phyloP scores from a whole-genome alignment of 2,888 invertebrate genomes.

The Notodonta ziczac region DNA sequence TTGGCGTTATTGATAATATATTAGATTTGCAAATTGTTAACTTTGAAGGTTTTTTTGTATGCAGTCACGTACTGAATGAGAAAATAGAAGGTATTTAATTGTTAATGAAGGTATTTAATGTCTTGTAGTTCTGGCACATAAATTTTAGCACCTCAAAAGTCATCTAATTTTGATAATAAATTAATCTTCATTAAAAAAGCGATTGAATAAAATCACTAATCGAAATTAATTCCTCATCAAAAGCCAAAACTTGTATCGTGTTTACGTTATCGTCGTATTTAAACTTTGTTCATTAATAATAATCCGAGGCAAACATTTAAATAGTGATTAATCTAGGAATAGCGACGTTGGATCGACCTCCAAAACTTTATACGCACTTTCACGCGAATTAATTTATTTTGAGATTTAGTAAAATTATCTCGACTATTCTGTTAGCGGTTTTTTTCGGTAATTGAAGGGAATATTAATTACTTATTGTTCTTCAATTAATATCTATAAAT shows the following conservation, averaged over 20 bases:
- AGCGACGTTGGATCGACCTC: constrained; percentile 21
- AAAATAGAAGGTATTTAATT: no score
- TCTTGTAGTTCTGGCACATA: no score
- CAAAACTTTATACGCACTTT: constrained; percentile 18
- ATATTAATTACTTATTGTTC: no score
- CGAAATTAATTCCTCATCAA: not conserved
- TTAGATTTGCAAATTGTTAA: no score
- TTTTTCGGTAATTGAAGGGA: constrained; percentile 8
- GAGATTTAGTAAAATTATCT: constrained; percentile 11
- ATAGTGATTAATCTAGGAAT: constrained; percentile 23
- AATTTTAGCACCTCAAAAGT: not conserved
- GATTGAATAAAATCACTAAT: not conserved
- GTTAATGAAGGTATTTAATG: no score
- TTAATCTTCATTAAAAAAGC: not conserved
- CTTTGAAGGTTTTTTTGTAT: no score
- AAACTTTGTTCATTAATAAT: constrained; percentile 31
- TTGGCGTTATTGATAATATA: no score
- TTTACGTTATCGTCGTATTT: constrained; percentile 14
- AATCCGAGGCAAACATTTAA: constrained; percentile 22
- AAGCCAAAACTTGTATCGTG: constrained; percentile 7
- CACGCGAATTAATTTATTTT: constrained; percentile 25
- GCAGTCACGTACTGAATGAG: no score
- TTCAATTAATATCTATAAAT: no score
- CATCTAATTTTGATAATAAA: not conserved
- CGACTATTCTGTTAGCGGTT: not conserved